phyloP scores from a whole-genome alignment of 2,113 vertebrate genomes.

The Trematocara zebra region DNA sequence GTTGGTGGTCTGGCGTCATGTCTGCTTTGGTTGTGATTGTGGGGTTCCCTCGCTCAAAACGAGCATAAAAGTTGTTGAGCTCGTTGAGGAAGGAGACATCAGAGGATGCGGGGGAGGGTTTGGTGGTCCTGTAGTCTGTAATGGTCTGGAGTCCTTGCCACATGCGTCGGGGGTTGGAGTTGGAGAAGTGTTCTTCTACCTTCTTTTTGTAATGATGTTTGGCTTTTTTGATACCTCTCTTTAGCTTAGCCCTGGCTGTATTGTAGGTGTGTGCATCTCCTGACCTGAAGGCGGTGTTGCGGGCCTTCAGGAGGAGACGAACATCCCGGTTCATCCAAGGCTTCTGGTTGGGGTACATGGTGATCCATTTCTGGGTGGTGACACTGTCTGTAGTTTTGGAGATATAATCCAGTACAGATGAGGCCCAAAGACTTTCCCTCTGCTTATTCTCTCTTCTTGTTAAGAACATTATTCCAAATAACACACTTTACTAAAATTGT shows the following conservation, averaged over 20 bases:
- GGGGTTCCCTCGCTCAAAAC: rapidly evolving
- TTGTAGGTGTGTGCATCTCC: rapidly evolving
- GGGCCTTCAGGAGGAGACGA: neutral
- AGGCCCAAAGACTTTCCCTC: neutral
- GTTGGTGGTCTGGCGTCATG: too few relatives aligned
- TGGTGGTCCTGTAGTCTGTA: neutral
- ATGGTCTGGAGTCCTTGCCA: neutral
- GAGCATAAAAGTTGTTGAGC: neutral
- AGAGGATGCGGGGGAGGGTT: neutral
- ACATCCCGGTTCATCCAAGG: neutral
- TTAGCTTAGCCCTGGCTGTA: neutral
- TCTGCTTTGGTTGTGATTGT: too few relatives aligned
- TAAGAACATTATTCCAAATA: neutral
- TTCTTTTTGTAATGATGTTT: neutral
- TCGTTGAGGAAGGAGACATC: rapidly evolving
- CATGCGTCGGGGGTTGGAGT: rapidly evolving
- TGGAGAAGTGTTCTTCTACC: neutral
- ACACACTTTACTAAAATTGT: neutral
- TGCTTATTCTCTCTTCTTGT: neutral
- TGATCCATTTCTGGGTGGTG: neutral
- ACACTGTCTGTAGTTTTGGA: neutral
- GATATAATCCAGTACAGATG: neutral
- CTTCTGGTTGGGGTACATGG: neutral
- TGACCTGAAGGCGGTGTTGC: neutral
- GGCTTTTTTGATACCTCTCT: neutral